phyloP scores from a whole-genome alignment of 2,797 vertebrate genomes.

The Prionace glauca region DNA sequence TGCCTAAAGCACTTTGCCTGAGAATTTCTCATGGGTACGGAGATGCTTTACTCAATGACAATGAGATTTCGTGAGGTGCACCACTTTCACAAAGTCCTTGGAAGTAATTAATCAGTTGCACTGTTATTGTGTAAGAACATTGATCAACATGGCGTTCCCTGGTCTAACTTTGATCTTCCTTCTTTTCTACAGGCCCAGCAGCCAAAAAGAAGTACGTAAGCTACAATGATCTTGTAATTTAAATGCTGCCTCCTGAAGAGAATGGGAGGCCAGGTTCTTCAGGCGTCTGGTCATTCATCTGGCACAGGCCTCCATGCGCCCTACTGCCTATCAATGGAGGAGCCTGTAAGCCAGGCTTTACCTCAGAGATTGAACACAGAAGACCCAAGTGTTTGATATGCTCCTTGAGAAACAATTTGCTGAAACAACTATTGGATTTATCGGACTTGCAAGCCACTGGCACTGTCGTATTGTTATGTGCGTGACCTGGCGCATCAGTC shows the following conservation, averaged over 20 bases:
- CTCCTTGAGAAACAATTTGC: constrained; percentile 48
- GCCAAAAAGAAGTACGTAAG: constrained; percentile 88
- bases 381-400: constrained; percentile 53
- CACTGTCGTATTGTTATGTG: constrained; percentile 49
- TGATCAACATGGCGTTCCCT: not conserved
- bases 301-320: constrained; percentile 50
- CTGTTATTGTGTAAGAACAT: not conserved
- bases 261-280: constrained; percentile 51
- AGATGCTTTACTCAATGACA: not conserved
- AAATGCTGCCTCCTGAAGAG: constrained; percentile 52
- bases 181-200: constrained; percentile 69
- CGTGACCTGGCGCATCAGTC: constrained; percentile 49
- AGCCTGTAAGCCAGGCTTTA: constrained; percentile 45
- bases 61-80: not conserved
- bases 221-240: constrained; percentile 90
- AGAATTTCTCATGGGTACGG: not conserved
- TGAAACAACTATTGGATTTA: constrained; percentile 47
- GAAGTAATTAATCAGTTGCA: not conserved
- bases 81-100: not conserved
- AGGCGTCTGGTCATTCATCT: constrained; percentile 52
- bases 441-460: constrained; percentile 52
- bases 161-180: not conserved
- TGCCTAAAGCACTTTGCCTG: not conserved
- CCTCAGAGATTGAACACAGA: constrained; percentile 45
- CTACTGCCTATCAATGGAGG: constrained; percentile 40